phyloP scores from a whole-genome alignment of 2,888 invertebrate species.

The Octonoba sinensis region DNA sequence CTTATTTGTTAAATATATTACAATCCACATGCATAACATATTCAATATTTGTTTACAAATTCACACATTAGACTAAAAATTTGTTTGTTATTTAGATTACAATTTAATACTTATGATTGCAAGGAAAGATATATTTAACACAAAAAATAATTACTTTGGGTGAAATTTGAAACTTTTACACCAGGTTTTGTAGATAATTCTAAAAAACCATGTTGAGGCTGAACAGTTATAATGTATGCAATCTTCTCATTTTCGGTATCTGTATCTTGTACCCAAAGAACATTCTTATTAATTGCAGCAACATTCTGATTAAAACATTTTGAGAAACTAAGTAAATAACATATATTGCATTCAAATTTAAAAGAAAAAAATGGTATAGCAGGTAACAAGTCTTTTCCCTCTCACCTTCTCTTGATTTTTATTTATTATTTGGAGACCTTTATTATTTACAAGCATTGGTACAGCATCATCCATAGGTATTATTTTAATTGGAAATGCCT shows the following conservation, averaged over 20 bases:
- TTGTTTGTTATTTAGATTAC: no score
- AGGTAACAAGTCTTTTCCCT: neutral
- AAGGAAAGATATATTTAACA: neutral
- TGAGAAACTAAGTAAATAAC: neutral
- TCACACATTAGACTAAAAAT: no score
- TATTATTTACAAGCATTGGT: conserved; percentile 69
- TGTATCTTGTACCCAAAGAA: conserved; percentile 49
- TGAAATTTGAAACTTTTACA: conserved; percentile 28
- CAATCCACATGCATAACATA: no score
- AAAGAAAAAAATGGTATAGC: neutral
- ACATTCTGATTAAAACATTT: neutral
- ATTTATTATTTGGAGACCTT: conserved; percentile 69
- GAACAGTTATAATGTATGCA: conserved; percentile 68
- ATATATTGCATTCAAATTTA: neutral
- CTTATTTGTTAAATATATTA: no score
- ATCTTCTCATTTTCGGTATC: conserved; percentile 66
- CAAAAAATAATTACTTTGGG: conserved; percentile 41
- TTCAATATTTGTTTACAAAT: no score
- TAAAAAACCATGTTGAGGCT: conserved; percentile 68
- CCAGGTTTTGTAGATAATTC: conserved; percentile 59
- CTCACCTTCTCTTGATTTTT: conserved; percentile 66
- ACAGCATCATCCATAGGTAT: conserved; percentile 69
- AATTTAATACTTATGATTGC: no score
- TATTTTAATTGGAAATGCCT: conserved; percentile 69
- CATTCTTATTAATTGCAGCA: neutral